Base-by-base conservation (phyloP, 2,888 invertebrate genomes). In the Ceriagrion tenellum region DNA sequence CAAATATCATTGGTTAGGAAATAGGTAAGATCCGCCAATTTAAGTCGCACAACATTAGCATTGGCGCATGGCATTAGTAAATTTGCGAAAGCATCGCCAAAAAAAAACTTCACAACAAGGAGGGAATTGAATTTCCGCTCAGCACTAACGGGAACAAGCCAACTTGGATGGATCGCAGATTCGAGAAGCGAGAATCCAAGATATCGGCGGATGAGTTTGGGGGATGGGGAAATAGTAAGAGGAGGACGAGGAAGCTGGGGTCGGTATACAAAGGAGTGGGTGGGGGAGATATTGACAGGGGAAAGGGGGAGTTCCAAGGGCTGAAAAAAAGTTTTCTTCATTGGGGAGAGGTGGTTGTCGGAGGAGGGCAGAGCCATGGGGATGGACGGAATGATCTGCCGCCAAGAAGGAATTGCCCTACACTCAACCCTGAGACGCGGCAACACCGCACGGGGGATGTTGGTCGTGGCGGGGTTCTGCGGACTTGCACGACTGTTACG, bases 401-500 rank as follows among this genome's bases (percentile, higher is more conserved):
- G 8, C 81, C 81, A 81, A 81, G 81, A 81, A 81, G 35, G 81
- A 81, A 81, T 81, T 81, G 81, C 81, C 81, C 81, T 81, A 81
- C 81, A 81, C 81, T 35, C 81, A 81, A 81, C 81, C 30, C 81
- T 35, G 35, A 81, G 81, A 81, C 35, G 81, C n/a, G 81, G 81
- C 81, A 81, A 81, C 81, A 16, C 16, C 81, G 81, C 81, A 18
- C 16, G 35, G 81, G 81, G 81, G 81, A 81, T 81, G 81, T 81
- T 81, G 81, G 81, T 81, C 81, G 81, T 81, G 81, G 81, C 35
- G 81, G 81, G 81, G 81, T 81, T 81, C 81, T 81, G 81, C 81
- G 81, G 81, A 81, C 81, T 81, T 81, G 81, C 81, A 81, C 81
- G 81, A 81, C 81, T 81, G 81, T 81, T 81, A 81, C 81, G 81